Percentiles rank a stretch among this genome's conserved stretches.
Evolutionary conservation across 2,113 vertebrate species (phyloP).

Genomic region (Atrichornis clamosus): DNA sequence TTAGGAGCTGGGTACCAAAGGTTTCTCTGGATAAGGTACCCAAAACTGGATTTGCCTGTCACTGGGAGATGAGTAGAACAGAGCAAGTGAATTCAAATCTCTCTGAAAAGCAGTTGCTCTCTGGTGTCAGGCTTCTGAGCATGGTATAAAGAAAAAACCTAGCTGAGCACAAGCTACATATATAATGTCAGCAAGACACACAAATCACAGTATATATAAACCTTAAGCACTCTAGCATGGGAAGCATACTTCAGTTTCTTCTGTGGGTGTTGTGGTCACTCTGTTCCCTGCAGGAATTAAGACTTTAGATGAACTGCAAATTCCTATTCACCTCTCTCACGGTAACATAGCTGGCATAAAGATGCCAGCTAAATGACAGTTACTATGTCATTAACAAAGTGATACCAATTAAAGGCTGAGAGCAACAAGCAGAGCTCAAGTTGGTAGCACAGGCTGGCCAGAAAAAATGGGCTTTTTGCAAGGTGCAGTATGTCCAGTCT

Average conservation of each 20-base stretch:
- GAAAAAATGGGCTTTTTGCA: not conserved
- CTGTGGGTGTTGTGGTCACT: not conserved
- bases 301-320: not conserved
- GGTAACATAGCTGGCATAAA: not conserved
- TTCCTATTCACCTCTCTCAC: not conserved
- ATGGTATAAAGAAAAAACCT: not conserved
- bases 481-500: not conserved
- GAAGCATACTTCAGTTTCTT: not conserved
- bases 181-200: not conserved
- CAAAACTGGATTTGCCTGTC: not conserved
- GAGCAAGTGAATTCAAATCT: not conserved
- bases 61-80: not conserved
- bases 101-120: not conserved
- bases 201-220: not conserved
- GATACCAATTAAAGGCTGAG: not conserved
- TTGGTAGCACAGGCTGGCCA: not conserved
- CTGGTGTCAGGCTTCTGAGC: not conserved
- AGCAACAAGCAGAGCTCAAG: not conserved
- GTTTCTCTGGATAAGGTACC: not conserved
- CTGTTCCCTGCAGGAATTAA: not conserved
- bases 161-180: not conserved
- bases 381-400: not conserved
- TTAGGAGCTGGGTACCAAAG: not conserved
- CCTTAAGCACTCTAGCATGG: not conserved
- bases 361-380: not conserved